Conservation (phyloP, 2,888 invertebrate species). For the Cephus spinipes region DNA sequence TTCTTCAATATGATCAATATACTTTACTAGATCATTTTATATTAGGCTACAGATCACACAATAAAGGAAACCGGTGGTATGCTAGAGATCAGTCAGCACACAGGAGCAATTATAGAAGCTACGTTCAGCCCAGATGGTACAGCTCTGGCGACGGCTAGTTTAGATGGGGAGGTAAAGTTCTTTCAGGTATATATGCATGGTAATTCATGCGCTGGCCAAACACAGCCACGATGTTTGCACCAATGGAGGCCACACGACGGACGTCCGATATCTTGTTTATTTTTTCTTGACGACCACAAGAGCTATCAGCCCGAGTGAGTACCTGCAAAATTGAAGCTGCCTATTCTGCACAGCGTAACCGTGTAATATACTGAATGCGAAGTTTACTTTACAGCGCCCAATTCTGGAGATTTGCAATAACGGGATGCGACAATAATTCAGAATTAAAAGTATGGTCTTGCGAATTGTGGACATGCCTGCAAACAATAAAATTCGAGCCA, state of each 20-base stretch:
- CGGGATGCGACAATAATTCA: constrained; percentile 90
- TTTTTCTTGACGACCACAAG: constrained; percentile 93
- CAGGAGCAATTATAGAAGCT: constrained; percentile 81
- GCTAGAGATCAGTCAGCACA: constrained; percentile 73
- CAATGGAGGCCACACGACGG: constrained; percentile 95
- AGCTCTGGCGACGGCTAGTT: constrained; percentile 90
- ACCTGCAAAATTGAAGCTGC: constrained; percentile 12
- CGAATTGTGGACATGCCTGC: constrained; percentile 94
- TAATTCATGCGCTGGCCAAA: constrained; percentile 64
- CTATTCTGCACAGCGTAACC: constrained; percentile 3
- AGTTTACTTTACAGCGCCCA: constrained; percentile 69
- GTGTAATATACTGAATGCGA: not conserved
- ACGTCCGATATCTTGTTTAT: constrained; percentile 86
- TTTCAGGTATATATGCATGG: constrained; percentile 84
- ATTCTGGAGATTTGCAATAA: constrained; percentile 97
- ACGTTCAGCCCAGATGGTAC: constrained; percentile 95
- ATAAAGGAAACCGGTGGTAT: constrained; percentile 54
- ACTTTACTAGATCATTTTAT: constrained; percentile 26
- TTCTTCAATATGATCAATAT: constrained; percentile 7
- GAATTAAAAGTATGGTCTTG: constrained; percentile 95
- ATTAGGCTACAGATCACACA: constrained; percentile 52
- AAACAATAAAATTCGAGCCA: constrained; percentile 80
- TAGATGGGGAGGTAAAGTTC: constrained; percentile 92
- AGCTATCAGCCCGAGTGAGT: constrained; percentile 82
- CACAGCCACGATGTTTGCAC: constrained; percentile 85